Percentiles rank a stretch among this genome's conserved stretches.
Evolutionary conservation across 2,888 invertebrate genomes (phyloP).

Genomic region (Euplagia quadripunctaria): DNA sequence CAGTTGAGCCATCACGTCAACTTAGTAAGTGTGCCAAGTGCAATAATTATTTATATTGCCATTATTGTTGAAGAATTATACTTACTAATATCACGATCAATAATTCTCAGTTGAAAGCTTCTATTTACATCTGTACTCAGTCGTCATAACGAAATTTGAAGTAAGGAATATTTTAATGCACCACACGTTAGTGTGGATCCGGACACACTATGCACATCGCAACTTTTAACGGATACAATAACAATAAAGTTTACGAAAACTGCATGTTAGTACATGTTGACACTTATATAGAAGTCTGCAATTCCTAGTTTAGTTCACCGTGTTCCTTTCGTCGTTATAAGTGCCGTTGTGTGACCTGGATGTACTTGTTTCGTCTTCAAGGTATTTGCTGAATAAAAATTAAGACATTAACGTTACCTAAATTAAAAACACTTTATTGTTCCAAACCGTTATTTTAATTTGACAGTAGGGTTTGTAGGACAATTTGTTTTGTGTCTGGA

Average conservation of each 20-base stretch:
- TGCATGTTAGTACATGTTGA: conserved; percentile 33
- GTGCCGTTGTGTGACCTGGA: conserved; percentile 33
- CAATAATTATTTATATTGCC: neutral
- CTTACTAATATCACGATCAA: too few species aligned
- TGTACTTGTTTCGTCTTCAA: conserved; percentile 8
- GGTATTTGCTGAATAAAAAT: conserved; percentile 34
- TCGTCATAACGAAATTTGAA: too few species aligned
- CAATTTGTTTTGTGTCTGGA: too few species aligned
- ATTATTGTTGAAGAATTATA: too few species aligned
- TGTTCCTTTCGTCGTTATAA: conserved; percentile 25
- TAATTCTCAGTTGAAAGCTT: neutral
- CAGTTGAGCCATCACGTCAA: neutral
- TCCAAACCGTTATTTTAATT: neutral
- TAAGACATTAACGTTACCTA: conserved; percentile 14
- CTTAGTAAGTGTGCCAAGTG: neutral
- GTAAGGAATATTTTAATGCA: neutral
- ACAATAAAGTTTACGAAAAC: conserved; percentile 33
- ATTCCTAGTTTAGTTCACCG: conserved; percentile 23
- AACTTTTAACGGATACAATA: conserved; percentile 16
- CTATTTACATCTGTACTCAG: neutral
- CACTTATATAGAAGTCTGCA: conserved; percentile 25
- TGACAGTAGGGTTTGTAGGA: too few species aligned
- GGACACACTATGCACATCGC: conserved; percentile 14
- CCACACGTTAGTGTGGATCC: neutral
- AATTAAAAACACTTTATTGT: neutral